Conservation (phyloP, 2,888 invertebrate species). For the Polylopha cassiicola region DNA sequence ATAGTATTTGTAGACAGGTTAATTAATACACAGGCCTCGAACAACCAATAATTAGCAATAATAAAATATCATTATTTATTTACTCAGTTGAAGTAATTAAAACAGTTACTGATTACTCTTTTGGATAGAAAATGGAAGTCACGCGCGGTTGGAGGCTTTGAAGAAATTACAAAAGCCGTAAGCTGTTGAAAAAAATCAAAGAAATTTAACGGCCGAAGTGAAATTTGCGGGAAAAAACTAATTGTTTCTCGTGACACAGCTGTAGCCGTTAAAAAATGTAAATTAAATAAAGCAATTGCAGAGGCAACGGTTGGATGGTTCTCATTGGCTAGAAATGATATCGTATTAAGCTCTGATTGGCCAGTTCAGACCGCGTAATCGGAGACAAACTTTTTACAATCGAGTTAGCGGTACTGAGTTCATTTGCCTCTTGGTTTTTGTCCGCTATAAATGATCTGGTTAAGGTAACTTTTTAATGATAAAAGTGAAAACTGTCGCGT, state of each 20-base stretch:
- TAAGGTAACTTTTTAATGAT: constrained; percentile 6
- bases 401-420: constrained; percentile 58
- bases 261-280: constrained; percentile 39
- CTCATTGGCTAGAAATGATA: too few species aligned
- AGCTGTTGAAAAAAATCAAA: too few species aligned
- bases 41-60: too few species aligned
- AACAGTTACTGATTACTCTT: too few species aligned
- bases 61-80: too few species aligned
- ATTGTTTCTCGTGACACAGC: background rate
- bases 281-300: constrained; percentile 70
- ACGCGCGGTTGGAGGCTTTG: too few species aligned
- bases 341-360: constrained; percentile 57
- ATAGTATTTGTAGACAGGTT: too few species aligned
- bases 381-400: constrained; percentile 40
- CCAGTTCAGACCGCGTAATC: constrained; percentile 22
- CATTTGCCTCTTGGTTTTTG: constrained; percentile 45
- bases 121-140: too few species aligned
- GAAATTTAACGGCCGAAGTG: too few species aligned
- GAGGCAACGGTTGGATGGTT: constrained; percentile 45
- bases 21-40: too few species aligned
- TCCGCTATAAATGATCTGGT: constrained; percentile 4
- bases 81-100: too few species aligned
- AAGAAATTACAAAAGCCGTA: too few species aligned
- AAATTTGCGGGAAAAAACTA: background rate
- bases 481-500: constrained; percentile 20